A percentile compares a stretch with the other conserved stretches of the same genome.
These are phyloP conservation scores for Marisa cornuarietis DNA, from an alignment of 1,140 invertebrate species.

Conservation along the genomic window DNA sequence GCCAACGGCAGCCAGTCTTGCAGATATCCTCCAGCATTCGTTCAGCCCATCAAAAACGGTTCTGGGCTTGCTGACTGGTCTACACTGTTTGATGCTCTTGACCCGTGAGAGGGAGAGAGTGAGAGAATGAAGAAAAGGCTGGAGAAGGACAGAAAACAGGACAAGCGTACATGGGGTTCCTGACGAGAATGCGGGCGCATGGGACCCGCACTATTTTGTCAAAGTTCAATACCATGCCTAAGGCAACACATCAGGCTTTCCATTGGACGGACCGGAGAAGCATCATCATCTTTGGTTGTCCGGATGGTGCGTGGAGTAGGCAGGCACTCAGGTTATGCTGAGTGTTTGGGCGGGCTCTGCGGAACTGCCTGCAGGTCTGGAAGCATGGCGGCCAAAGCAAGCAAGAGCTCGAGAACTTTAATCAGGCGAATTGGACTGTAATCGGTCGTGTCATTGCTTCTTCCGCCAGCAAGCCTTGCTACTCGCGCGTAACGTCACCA, in stretches of 20 bases:
- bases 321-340: too few relatives aligned
- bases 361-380: background rate
- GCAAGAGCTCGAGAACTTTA: background rate
- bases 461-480: background rate
- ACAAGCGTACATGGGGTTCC: background rate
- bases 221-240: too few relatives aligned
- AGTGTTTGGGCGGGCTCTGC: too few relatives aligned
- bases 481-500: background rate
- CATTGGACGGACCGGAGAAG: too few relatives aligned
- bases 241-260: too few relatives aligned
- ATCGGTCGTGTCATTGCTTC: conserved; percentile 2
- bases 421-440: conserved; percentile 3
- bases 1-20: background rate
- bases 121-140: background rate
- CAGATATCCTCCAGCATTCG: background rate
- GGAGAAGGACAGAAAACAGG: background rate
- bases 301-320: too few relatives aligned
- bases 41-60: background rate
- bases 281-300: too few relatives aligned
- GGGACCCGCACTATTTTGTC: background rate
- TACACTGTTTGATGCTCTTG: too few relatives aligned
- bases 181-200: background rate
- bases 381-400: background rate
- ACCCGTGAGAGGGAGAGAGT: background rate
- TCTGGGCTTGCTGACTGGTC: too few relatives aligned